Conservation (phyloP, 2,888 invertebrate genomes). For the Drosophila paracracens region DNA sequence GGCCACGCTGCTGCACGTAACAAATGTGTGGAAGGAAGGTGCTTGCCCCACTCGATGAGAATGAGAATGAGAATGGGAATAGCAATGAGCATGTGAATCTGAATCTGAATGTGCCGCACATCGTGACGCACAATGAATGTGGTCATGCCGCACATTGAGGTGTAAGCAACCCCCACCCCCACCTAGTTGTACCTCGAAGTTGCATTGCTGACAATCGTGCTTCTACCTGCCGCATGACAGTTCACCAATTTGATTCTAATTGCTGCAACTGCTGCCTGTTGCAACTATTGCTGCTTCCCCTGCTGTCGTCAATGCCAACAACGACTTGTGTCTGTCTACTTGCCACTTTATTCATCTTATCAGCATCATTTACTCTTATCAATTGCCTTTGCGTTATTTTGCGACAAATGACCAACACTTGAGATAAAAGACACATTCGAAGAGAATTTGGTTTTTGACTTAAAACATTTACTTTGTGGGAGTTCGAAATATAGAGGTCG, state of each 20-base stretch:
- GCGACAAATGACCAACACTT: constrained; percentile 1
- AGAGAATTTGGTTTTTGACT: background rate
- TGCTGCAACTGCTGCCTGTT: constrained; percentile 38
- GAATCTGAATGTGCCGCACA: constrained; percentile 33
- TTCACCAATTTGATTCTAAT: constrained; percentile 72
- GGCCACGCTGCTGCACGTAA: constrained; percentile 73
- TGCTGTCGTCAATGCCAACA: constrained; percentile 40
- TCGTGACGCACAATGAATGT: constrained; percentile 71
- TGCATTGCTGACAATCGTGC: constrained; percentile 6
- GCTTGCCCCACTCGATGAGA: constrained; percentile 12
- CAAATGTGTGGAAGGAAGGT: constrained; percentile 57
- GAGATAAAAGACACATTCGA: background rate
- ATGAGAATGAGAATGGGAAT: constrained; percentile 6
- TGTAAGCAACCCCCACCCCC: background rate
- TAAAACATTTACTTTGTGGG: background rate
- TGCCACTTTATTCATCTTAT: constrained; percentile 39
- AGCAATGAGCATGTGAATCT: constrained; percentile 2
- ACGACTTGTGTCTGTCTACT: constrained; percentile 40
- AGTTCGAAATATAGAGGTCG: background rate
- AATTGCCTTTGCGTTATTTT: constrained; percentile 7
- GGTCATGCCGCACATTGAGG: constrained; percentile 49
- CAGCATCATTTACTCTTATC: constrained; percentile 39
- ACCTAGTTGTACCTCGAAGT: background rate
- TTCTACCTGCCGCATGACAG: constrained; percentile 26
- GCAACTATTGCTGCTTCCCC: constrained; percentile 10